These are phyloP conservation scores for Carduelis carduelis DNA, from an alignment of 2,797 vertebrate genomes.

Conservation along the genomic window DNA sequence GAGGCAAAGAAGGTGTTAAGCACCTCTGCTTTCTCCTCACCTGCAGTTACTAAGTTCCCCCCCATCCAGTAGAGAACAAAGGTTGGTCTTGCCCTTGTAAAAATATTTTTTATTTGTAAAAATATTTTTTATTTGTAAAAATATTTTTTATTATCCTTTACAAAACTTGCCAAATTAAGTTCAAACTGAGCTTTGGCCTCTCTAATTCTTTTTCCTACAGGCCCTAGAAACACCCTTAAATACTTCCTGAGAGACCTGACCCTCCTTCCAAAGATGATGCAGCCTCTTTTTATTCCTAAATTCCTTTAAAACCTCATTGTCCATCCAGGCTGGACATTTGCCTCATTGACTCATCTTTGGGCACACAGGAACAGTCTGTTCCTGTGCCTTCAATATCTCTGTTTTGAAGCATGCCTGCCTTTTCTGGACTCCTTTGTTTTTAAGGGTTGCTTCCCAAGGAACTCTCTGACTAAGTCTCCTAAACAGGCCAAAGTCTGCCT, in stretches of 20 bases:
- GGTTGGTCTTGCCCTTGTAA: background rate
- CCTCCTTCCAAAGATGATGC: background rate
- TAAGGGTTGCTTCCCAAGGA: background rate
- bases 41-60: background rate
- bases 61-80: background rate
- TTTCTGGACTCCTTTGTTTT: background rate
- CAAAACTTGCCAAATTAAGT: background rate
- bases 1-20: background rate
- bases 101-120: too few relatives aligned
- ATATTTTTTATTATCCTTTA: background rate
- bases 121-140: background rate
- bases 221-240: background rate
- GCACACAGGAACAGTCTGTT: too few relatives aligned
- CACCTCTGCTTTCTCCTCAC: background rate
- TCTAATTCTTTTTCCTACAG: background rate
- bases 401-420: background rate
- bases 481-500: background rate
- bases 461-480: background rate
- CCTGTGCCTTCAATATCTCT: background rate
- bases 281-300: background rate
- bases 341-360: rapidly evolving
- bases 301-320: background rate
- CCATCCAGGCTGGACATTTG: background rate
- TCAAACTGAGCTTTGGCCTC: background rate
- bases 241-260: background rate